Percentiles rank a stretch among this genome's conserved stretches.
phyloP scores from a whole-genome alignment of 2,888 invertebrate genomes.

The Listrodromus nycthemerus region DNA sequence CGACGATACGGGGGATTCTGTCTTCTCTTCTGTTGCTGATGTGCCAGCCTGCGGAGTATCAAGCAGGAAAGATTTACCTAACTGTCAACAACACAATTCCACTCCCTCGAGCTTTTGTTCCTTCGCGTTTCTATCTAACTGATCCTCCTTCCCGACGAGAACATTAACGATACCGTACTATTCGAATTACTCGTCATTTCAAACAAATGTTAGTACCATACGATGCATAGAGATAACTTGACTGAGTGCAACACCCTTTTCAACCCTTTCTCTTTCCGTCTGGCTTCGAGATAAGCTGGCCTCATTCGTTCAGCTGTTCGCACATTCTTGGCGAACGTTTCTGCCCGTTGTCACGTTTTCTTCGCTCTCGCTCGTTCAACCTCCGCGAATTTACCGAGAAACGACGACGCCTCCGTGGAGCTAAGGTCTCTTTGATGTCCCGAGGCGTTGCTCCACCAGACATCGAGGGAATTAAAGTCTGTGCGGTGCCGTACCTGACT shows the following conservation, averaged over 20 bases:
- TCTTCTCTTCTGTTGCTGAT: background rate
- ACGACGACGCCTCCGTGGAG: slow-evolving; percentile 23
- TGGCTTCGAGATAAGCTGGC: background rate
- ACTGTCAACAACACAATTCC: background rate
- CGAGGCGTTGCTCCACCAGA: slow-evolving; percentile 31
- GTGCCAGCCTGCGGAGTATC: background rate
- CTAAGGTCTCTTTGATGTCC: slow-evolving; percentile 49
- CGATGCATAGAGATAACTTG: background rate
- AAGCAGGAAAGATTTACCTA: background rate
- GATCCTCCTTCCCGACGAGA: background rate
- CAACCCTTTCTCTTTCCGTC: background rate
- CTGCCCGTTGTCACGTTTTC: background rate
- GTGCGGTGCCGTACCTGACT: slow-evolving; percentile 8
- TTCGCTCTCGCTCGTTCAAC: slow-evolving; percentile 9
- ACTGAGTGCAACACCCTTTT: background rate
- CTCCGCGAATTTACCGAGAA: background rate
- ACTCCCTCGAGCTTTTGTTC: background rate
- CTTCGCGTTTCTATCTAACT: slow-evolving; percentile 3
- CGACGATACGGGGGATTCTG: background rate
- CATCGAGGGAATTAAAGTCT: slow-evolving; percentile 53
- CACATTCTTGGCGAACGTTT: slow-evolving; percentile 7
- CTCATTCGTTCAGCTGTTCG: background rate
- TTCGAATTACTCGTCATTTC: background rate
- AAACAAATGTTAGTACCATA: background rate
- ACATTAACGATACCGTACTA: background rate